Percentiles rank a stretch among this genome's conserved stretches.
phyloP scores from a whole-genome alignment of 2,888 invertebrate genomes.

The Idaea biselata region DNA sequence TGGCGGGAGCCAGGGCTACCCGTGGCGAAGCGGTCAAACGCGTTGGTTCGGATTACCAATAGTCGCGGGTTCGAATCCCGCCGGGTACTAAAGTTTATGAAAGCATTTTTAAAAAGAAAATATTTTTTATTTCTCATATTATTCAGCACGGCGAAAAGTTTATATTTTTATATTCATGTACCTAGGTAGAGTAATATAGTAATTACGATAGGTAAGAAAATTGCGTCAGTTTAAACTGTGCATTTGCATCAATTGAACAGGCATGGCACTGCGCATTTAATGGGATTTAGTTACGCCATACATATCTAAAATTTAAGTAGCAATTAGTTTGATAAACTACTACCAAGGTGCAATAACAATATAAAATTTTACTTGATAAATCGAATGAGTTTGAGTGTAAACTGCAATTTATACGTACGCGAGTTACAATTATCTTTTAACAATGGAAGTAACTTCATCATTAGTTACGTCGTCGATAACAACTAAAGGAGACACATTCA shows the following conservation, averaged over 20 bases:
- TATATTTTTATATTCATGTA: neutral
- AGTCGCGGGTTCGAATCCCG: too few species aligned
- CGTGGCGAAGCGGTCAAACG: too few species aligned
- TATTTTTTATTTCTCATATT: too few species aligned
- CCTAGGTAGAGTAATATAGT: neutral
- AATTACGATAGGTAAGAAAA: neutral
- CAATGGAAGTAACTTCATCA: neutral
- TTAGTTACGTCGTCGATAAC: conserved; percentile 1
- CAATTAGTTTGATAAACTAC: neutral
- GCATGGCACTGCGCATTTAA: neutral
- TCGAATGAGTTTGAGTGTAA: neutral
- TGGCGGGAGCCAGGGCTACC: too few species aligned
- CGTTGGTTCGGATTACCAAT: too few species aligned
- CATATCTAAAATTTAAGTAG: neutral
- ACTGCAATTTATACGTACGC: neutral
- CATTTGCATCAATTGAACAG: neutral
- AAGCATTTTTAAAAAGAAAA: too few species aligned
- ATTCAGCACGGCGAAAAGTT: too few species aligned
- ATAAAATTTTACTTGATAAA: too few species aligned
- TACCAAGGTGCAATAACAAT: neutral
- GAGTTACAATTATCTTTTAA: neutral
- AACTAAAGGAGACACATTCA: neutral
- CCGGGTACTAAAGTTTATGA: too few species aligned
- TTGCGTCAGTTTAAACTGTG: neutral
- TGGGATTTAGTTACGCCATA: neutral